Evolutionary conservation across 2,797 vertebrate genomes (phyloP), one percentile per base, ranked within the genome.

Genomic region (Rhinichthys osculus): DNA sequence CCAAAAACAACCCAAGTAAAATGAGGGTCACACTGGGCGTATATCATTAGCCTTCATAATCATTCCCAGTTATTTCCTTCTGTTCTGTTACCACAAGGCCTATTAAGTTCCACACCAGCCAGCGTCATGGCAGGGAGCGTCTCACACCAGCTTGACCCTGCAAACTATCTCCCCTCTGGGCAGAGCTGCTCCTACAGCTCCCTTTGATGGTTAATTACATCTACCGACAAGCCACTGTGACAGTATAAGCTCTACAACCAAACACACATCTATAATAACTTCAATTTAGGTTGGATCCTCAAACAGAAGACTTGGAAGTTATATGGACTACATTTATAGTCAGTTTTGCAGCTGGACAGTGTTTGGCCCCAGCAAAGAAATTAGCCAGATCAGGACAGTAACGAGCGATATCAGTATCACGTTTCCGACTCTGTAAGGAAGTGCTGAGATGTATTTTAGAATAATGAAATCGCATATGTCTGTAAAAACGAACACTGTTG

Each of bases 21-120:
- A 72, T 35, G 40, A 86, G 86, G 50, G 57, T 50, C 62, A 78
- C 80, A 85, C 17, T 69, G 52, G 38, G 76, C 27, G 10, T 38
- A 35, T 82, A 67, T 81, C 33, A 70, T 47, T 77, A 52, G 54
- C 76, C 78, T 79, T 66, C 38, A 83, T 78, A 89, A 86, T 87
- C 66, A 80, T 57, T 87, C 52, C 52, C 70, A 80, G 50, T n/a
- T 50, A 69, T 72, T 82, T 67, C 27, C 44, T 67, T 83, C 27
- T 35, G 7, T 82, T 80, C 4, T 44, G 42, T 66, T 35, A 57
- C 70, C 64, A 72, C 52, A 64, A 64, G 23, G 30, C 42, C n/a
- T 77, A 69, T 70, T 54, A 77, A 76, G 59, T 19, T 23, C 35
- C 38, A n/a, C 80, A 74, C 44, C 35, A 78, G 70, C 16, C 66